Conservation (phyloP, 2,888 invertebrate species). For the Apodemia duryi region DNA sequence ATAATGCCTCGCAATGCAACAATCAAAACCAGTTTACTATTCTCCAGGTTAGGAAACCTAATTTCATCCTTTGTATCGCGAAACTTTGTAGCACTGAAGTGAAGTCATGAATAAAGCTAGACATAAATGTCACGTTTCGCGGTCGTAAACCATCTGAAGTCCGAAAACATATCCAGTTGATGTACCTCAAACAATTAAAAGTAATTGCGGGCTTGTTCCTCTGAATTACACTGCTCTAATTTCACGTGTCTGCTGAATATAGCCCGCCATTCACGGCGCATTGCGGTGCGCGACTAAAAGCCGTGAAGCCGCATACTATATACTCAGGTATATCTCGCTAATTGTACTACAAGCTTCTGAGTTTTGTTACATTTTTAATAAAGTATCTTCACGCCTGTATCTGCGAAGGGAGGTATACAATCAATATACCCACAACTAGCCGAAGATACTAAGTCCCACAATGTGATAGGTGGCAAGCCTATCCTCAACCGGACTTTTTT, state of each 20-base stretch:
- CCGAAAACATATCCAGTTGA: conserved; percentile 3
- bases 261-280: conserved; percentile 20
- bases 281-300: conserved; percentile 22
- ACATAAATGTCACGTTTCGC: conserved; percentile 4
- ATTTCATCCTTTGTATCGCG: neutral
- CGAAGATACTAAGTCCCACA: too few relatives aligned
- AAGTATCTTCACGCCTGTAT: too few relatives aligned
- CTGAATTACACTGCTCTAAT: conserved; percentile 25
- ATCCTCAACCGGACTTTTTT: too few relatives aligned
- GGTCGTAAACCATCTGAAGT: conserved; percentile 4
- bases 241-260: conserved; percentile 23
- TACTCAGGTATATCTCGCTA: neutral
- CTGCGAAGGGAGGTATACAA: too few relatives aligned
- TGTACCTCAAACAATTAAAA: conserved; percentile 18
- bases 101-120: conserved; percentile 8
- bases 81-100: conserved; percentile 8
- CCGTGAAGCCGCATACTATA: conserved; percentile 16
- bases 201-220: conserved; percentile 27
- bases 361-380: neutral
- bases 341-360: neutral
- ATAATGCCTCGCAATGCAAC: neutral
- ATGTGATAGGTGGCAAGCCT: too few relatives aligned
- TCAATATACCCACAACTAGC: too few relatives aligned
- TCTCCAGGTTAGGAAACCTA: neutral
- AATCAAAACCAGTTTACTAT: neutral